Percentiles rank a stretch among this genome's conserved stretches.
Evolutionary conservation across 2,888 invertebrate genomes (phyloP).

Genomic region (Ashinkailepas kermadecensis): DNA sequence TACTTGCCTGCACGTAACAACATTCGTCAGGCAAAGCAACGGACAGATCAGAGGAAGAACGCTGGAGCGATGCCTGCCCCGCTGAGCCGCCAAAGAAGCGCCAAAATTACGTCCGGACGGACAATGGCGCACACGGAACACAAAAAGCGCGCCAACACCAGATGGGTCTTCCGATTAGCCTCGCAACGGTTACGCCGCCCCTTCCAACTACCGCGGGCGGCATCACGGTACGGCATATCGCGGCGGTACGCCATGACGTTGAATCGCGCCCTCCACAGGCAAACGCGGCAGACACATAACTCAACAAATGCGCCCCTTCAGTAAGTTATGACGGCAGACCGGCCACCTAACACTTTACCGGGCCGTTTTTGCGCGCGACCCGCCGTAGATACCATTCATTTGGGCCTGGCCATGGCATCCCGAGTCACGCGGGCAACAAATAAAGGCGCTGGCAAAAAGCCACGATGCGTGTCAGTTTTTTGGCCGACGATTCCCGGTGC

Average conservation of each 20-base stretch:
- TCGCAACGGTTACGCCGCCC: not conserved
- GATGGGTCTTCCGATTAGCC: conserved; percentile 11
- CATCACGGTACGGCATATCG: no score
- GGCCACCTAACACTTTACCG: not conserved
- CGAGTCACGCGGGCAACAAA: not conserved
- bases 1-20: not conserved
- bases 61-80: no score
- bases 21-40: not conserved
- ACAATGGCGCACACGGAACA: not conserved
- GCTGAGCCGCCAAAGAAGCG: no score
- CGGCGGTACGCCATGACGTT: no score
- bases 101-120: no score
- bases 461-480: not conserved
- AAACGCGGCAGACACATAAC: conserved; percentile 1
- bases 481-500: not conserved
- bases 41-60: no score
- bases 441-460: not conserved
- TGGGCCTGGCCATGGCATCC: not conserved
- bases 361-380: not conserved
- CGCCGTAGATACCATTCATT: conserved; percentile 11
- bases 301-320: not conserved
- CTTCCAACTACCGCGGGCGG: no score
- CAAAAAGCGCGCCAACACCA: not conserved
- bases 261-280: not conserved
- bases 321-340: not conserved